Percentiles rank a stretch among this genome's conserved stretches.
Conservation (phyloP, 2,797 vertebrate species). For the Catostomus latipinnis region DNA sequence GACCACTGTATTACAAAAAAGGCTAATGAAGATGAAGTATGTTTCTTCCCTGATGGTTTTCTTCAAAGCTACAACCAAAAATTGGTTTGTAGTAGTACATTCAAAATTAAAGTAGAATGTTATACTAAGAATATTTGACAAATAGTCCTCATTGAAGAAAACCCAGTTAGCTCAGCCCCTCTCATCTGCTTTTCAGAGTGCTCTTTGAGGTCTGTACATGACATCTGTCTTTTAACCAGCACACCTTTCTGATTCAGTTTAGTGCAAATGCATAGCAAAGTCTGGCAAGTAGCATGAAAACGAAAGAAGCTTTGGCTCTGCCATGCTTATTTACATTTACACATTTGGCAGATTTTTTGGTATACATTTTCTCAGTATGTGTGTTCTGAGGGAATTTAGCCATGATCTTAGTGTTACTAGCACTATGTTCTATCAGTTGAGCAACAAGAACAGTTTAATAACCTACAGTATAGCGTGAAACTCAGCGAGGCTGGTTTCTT, state of each 20-base stretch:
- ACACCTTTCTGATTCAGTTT: not conserved
- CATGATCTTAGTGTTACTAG: too few relatives aligned
- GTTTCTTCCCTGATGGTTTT: not conserved
- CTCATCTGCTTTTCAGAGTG: not conserved
- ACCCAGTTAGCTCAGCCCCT: not conserved
- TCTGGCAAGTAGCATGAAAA: not conserved
- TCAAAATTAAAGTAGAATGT: not conserved
- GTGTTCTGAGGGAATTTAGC: too few relatives aligned
- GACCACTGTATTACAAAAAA: not conserved
- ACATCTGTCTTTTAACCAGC: not conserved
- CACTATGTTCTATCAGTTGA: too few relatives aligned
- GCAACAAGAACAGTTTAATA: too few relatives aligned
- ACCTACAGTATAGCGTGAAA: too few relatives aligned
- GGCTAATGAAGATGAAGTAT: not conserved
- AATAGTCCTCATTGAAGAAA: not conserved
- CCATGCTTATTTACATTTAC: too few relatives aligned
- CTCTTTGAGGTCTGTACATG: not conserved
- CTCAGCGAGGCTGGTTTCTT: too few relatives aligned
- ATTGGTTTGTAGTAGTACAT: not conserved
- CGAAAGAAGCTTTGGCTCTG: not conserved
- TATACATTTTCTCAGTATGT: too few relatives aligned
- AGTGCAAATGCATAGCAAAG: not conserved
- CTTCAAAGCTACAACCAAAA: not conserved
- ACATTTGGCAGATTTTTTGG: too few relatives aligned
- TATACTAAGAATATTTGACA: slow-evolving; percentile 19